These are phyloP conservation scores for Mamestra configurata DNA, from an alignment of 1,140 invertebrate species.

Conservation along the genomic window DNA sequence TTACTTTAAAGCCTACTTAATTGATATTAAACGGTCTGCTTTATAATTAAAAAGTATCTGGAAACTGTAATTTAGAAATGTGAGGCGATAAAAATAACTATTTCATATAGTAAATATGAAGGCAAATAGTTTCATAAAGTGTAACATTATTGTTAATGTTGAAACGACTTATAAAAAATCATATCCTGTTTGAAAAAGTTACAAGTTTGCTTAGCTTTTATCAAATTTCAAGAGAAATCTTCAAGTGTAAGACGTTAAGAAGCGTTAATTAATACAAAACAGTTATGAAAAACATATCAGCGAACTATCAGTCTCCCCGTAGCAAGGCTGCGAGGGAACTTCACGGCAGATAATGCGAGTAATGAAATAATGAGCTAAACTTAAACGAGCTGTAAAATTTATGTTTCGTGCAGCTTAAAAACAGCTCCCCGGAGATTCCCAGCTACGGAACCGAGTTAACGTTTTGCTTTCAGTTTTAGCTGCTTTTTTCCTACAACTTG, in stretches of 20 bases:
- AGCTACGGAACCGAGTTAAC: conserved; percentile 76
- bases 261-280: neutral
- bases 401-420: conserved; percentile 82
- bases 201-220: no score
- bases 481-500: conserved; percentile 71
- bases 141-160: no score
- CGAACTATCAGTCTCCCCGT: neutral
- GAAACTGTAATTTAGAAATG: neutral
- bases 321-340: conserved; percentile 1
- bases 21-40: conserved; percentile 36
- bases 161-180: neutral
- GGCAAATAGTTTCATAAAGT: no score
- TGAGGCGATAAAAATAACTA: neutral
- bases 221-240: no score
- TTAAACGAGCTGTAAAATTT: conserved; percentile 82
- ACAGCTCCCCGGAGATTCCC: conserved; percentile 77
- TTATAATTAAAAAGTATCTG: conserved; percentile 5
- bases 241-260: neutral
- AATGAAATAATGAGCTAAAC: conserved; percentile 83
- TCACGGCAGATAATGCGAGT: conserved; percentile 65
- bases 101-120: no score
- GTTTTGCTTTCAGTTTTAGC: conserved; percentile 72
- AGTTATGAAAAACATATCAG: neutral
- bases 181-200: neutral
- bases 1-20: conserved; percentile 22